Evolutionary conservation across 2,888 invertebrate species (phyloP), one percentile per base, ranked within the genome.

Genomic region (Bimastos eiseni): DNA sequence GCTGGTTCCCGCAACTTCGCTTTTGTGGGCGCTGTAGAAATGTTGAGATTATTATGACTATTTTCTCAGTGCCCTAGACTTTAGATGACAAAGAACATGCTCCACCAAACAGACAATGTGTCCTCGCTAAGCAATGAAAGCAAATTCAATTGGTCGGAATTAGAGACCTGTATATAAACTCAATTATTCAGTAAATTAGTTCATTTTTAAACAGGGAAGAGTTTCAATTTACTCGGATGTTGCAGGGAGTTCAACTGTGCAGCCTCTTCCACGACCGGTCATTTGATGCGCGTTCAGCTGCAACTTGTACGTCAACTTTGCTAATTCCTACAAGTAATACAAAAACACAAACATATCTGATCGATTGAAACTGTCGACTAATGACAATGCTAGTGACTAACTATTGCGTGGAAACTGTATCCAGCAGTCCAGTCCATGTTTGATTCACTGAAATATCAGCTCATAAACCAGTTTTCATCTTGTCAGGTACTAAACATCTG

Each of bases 221-320:
- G n/a, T n/a, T n/a, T 70, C n/a, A 70, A n/a, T n/a, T 70, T 70
- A 70, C 70, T 70, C 70, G n/a, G 70, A 70, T 70, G 70, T 70
- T 70, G 17, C 30, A 70, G 91, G 91, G 55, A 84, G 90, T 90
- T 92, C 92, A n/a, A 92, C 92, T 4, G 92, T 92, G 91, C 92
- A 92, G 38, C 92, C 92, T 55, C 92, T 89, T 37, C 92, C 92
- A 6, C 91, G 83, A 70, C 91, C 92, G 33, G 90, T 90, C n/a
- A 88, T 89, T 11, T 83, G 89, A 24, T 34, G 36, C 92, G 89
- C 92, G 90, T 90, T 93, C 90, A 90, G 93, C 93, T 83, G 93
- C 88, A 70, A n/a, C 13, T 70, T 70, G 70, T 70, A 70, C 13
- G 70, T 11, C 70, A 70, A 70, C n/a, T 70, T 70, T 13, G 6